Evolutionary conservation across 2,797 vertebrate genomes (phyloP), one percentile per base, ranked within the genome.

Genomic region (Hippoglossus hippoglossus): DNA sequence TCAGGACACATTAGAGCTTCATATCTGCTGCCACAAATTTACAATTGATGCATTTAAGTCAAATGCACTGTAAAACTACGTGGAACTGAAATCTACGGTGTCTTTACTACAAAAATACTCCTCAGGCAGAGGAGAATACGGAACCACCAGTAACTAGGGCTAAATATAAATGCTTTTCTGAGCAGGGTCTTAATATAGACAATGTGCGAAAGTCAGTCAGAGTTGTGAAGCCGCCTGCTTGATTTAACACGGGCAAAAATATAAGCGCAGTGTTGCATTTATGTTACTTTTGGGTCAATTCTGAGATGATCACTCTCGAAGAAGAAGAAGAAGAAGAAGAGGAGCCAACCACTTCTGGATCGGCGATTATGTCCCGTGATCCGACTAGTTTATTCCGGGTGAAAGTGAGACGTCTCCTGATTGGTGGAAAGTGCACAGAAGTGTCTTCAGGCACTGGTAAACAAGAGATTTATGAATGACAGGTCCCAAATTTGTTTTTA

Each of bases 101-200:
- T 83, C 87, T 89, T 59, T 84, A 68, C 75, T 68, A 70, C 61
- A 81, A 86, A 91, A 87, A 88, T 82, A 85, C 67, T 87, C 77
- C 47, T 66, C 16, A 75, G 51, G 80, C 76, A 82, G 87, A 85
- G 77, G 77, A 90, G 88, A 92, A 92, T 84, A 89, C 65, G 79
- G 91, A 93, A 93, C 87, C 85, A 92, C 80, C 90, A 94, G 91
- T 91, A 93, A 91, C 90, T 65, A 65, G 54, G 54, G 88, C 92
- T 94, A 94, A 91, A 93, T 93, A 93, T 94, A 95, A 92, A 87
- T 69, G 84, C 79, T 88, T 92, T 94, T 94, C 91, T 93, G 91
- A 94, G 92, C 86, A 81, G 81, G 79, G 63, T 82, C 93, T 95
- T 94, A 93, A 93, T 93, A 94, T 94, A 94, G 92, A 89, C 83